Conservation (phyloP, 1,140 invertebrate genomes). For the Trialeurodes vaporariorum region DNA sequence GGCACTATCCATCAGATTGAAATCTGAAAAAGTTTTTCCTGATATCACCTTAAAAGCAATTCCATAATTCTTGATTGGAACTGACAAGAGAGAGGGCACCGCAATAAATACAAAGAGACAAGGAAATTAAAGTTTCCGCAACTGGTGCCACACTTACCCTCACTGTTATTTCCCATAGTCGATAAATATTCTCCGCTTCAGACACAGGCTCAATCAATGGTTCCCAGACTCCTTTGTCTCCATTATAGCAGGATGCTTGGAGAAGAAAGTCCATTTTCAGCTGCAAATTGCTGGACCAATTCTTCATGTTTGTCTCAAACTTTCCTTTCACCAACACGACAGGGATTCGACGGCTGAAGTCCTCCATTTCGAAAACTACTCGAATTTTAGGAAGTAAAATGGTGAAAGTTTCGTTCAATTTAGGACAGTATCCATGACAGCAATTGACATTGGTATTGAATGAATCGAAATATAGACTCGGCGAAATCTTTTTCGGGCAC, state of each 20-base stretch:
- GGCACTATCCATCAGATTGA: too few relatives aligned
- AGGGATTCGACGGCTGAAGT: constrained; percentile 35
- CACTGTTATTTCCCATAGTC: constrained; percentile 59
- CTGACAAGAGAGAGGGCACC: too few relatives aligned
- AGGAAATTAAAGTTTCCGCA: too few relatives aligned
- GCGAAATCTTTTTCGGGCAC: constrained; percentile 29
- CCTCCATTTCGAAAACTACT: constrained; percentile 46
- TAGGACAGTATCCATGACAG: background rate
- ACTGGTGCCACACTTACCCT: constrained; percentile 38
- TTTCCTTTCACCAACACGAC: constrained; percentile 41
- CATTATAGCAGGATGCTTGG: constrained; percentile 62
- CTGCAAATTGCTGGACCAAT: constrained; percentile 49
- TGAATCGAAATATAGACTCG: constrained; percentile 31
- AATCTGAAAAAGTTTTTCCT: too few relatives aligned
- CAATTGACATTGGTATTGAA: constrained; percentile 1
- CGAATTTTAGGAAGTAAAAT: constrained; percentile 41
- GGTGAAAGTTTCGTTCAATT: constrained; percentile 37
- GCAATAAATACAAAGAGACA: too few relatives aligned
- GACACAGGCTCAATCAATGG: constrained; percentile 62
- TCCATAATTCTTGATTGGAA: too few relatives aligned
- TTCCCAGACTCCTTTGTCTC: constrained; percentile 59
- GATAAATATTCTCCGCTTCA: constrained; percentile 50
- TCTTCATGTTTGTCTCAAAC: constrained; percentile 43
- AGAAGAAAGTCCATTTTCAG: constrained; percentile 31
- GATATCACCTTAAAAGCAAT: too few relatives aligned